Evolutionary conservation across 1,140 invertebrate genomes (phyloP).

Genomic region (Wasmannia auropunctata): DNA sequence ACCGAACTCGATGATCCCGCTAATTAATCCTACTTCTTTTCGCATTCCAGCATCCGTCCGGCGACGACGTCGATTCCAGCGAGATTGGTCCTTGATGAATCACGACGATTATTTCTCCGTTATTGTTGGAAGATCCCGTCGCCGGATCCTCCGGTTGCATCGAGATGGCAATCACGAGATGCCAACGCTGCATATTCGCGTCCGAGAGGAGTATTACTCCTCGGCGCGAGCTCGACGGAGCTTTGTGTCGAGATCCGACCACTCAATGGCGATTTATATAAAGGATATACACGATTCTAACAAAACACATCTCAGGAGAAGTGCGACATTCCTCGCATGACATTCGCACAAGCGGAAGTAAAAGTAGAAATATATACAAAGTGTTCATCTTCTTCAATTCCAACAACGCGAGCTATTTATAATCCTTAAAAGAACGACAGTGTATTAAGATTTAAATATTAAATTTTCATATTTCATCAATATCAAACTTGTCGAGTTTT

Average conservation of each 20-base stretch:
- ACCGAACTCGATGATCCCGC: background rate
- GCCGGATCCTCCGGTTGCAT: background rate
- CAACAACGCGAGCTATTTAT: background rate
- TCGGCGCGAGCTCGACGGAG: background rate
- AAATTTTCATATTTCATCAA: background rate
- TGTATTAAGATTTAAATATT: background rate
- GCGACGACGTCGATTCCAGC: background rate
- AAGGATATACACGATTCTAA: conserved; percentile 34
- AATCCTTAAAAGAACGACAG: background rate
- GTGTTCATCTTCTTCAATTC: background rate
- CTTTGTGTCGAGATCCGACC: conserved; percentile 34
- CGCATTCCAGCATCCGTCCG: background rate
- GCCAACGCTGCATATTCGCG: conserved; percentile 3
- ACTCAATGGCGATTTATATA: conserved; percentile 50
- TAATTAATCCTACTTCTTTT: background rate
- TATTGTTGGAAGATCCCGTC: background rate
- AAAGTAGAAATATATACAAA: background rate
- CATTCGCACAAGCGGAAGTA: background rate
- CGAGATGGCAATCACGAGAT: background rate
- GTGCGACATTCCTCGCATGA: background rate
- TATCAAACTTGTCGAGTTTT: background rate
- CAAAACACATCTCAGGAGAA: background rate
- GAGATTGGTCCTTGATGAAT: background rate
- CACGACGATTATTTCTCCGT: background rate
- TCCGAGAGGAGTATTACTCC: conserved; percentile 5